A percentile compares a stretch with the other conserved stretches of the same genome.
These are phyloP conservation scores for Gnatocerus cornutus DNA, from an alignment of 2,888 invertebrate genomes.

Conservation along the genomic window DNA sequence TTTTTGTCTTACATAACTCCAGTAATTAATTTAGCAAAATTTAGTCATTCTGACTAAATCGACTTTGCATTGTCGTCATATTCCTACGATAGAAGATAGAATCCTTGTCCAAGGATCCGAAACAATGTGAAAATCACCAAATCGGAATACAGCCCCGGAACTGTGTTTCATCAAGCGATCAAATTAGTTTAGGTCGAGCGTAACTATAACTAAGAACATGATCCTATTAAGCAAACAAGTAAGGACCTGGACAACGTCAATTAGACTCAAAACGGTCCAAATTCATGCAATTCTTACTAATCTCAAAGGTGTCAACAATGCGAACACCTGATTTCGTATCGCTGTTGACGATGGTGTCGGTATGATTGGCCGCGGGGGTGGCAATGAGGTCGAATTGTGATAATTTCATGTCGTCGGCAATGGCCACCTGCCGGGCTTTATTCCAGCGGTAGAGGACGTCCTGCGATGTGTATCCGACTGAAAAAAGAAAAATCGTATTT, in stretches of 20 bases:
- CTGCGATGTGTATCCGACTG: constrained; percentile 83
- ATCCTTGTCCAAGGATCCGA: not conserved
- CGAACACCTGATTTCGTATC: constrained; percentile 64
- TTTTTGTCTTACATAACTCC: too few relatives aligned
- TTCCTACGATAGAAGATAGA: too few relatives aligned
- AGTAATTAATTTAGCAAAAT: too few relatives aligned
- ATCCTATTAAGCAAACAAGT: constrained; percentile 41
- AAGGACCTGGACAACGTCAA: constrained; percentile 6
- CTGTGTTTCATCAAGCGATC: constrained; percentile 24
- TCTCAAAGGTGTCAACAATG: constrained; percentile 45
- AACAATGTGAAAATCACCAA: not conserved
- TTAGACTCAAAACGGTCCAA: constrained; percentile 20
- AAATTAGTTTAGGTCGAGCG: constrained; percentile 37
- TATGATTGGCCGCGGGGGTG: constrained; percentile 82
- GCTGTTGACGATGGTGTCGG: constrained; percentile 70
- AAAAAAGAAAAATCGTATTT: constrained; percentile 53
- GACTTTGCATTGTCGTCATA: too few relatives aligned
- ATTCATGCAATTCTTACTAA: constrained; percentile 37
- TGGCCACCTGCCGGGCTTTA: constrained; percentile 80
- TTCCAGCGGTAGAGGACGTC: constrained; percentile 87
- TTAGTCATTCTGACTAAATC: too few relatives aligned
- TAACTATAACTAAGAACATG: constrained; percentile 33
- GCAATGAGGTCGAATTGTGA: constrained; percentile 89
- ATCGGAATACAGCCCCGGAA: not conserved
- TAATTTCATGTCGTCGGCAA: constrained; percentile 87